phyloP scores from a whole-genome alignment of 2,888 invertebrate genomes.

The Dasysyrphus tricinctus region DNA sequence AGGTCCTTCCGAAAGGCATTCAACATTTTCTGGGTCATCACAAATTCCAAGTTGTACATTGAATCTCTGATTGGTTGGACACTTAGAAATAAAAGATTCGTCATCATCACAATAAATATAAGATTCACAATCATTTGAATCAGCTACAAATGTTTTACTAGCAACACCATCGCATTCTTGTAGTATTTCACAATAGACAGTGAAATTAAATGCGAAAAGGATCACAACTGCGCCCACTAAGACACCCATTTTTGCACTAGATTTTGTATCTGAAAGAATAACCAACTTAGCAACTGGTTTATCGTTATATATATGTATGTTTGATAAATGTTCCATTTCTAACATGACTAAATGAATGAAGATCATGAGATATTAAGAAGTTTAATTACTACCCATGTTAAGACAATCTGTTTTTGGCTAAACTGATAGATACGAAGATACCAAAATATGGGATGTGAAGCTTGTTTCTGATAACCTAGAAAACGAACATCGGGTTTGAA shows the following conservation, averaged over 20 bases:
- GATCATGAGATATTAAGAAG: conserved; percentile 26
- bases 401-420: conserved; percentile 27
- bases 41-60: conserved; percentile 78
- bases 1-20: conserved; percentile 1
- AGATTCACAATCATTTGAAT: conserved; percentile 78
- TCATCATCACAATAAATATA: conserved; percentile 79
- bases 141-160: conserved; percentile 75
- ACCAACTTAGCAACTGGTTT: neutral
- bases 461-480: conserved; percentile 47
- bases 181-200: conserved; percentile 74
- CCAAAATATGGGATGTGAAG: neutral
- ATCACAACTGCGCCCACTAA: conserved; percentile 2
- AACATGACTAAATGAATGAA: neutral
- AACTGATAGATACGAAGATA: conserved; percentile 1
- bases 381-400: conserved; percentile 57
- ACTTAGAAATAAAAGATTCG: conserved; percentile 78
- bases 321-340: neutral
- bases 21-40: conserved; percentile 78
- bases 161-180: conserved; percentile 78
- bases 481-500: conserved; percentile 1
- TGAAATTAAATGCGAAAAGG: neutral
- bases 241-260: conserved; percentile 6
- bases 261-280: neutral
- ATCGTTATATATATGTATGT: conserved; percentile 37
- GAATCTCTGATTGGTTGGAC: conserved; percentile 79